These are phyloP conservation scores for Aporrectodea caliginosa DNA, from an alignment of 1,140 invertebrate genomes.

Conservation along the genomic window DNA sequence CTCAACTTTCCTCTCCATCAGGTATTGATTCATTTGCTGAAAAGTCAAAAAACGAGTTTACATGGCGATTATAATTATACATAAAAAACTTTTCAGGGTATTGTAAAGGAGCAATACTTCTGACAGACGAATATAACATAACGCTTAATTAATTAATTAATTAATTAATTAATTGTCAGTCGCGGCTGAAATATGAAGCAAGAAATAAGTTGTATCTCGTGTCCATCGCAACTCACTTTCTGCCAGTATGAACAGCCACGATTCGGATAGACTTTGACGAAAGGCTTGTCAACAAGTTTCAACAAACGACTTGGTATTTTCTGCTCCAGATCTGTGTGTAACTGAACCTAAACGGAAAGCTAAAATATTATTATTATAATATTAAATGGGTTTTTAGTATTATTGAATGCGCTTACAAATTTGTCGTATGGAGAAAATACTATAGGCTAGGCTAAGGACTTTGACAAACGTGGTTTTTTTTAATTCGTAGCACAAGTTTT, in stretches of 20 bases:
- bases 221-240: background rate
- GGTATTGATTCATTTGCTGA: background rate
- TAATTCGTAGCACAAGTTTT: too few species aligned
- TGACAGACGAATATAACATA: background rate
- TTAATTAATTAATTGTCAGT: background rate
- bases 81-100: background rate
- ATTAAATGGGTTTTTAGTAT: background rate
- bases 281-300: conserved; percentile 71
- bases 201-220: background rate
- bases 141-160: background rate
- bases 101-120: background rate
- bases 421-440: too few species aligned
- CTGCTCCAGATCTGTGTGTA: conserved; percentile 78
- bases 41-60: background rate
- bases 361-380: background rate
- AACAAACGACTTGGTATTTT: conserved; percentile 73
- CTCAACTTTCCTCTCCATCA: background rate
- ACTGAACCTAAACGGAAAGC: conserved; percentile 64
- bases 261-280: conserved; percentile 78
- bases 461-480: too few species aligned
- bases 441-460: too few species aligned
- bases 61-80: background rate
- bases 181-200: background rate
- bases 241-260: background rate
- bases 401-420: too few species aligned